phyloP scores from a whole-genome alignment of 2,888 invertebrate species.

The Apamea crenata region DNA sequence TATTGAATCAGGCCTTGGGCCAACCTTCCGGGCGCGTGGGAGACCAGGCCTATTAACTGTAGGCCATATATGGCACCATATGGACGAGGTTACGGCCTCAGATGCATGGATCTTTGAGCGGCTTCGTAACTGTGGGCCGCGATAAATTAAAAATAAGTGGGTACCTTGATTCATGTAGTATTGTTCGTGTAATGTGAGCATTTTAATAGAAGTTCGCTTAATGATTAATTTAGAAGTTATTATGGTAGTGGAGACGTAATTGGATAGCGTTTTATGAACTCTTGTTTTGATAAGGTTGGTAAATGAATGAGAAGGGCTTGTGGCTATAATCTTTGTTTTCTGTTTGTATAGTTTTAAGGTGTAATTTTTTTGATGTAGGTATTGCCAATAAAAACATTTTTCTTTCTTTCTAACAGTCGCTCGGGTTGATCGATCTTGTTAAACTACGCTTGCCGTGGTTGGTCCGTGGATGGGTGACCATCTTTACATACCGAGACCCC shows the following conservation, averaged over 20 bases:
- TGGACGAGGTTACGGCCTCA: conserved; percentile 68
- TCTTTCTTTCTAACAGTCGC: neutral
- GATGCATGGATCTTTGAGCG: conserved; percentile 58
- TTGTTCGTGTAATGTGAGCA: conserved; percentile 53
- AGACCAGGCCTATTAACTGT: conserved; percentile 72
- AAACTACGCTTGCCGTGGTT: neutral
- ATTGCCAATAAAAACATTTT: too few relatives aligned
- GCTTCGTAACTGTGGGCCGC: conserved; percentile 45
- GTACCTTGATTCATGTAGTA: conserved; percentile 57
- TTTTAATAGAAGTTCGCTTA: conserved; percentile 35
- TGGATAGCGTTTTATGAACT: conserved; percentile 3
- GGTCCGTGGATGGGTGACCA: too few relatives aligned
- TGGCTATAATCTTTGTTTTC: neutral
- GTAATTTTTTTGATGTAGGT: too few relatives aligned
- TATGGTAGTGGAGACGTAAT: conserved; percentile 9
- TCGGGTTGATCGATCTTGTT: neutral
- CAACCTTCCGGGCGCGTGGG: conserved; percentile 71
- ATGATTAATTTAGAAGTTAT: conserved; percentile 45
- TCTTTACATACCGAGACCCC: neutral
- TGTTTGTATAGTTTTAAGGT: too few relatives aligned
- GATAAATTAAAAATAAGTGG: conserved; percentile 63
- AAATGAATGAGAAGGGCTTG: neutral
- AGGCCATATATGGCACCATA: conserved; percentile 62
- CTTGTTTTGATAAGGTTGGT: neutral
- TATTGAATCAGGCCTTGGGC: conserved; percentile 67